Conservation (phyloP, 2,797 vertebrate species). For the Petrocephalus sullivani region DNA sequence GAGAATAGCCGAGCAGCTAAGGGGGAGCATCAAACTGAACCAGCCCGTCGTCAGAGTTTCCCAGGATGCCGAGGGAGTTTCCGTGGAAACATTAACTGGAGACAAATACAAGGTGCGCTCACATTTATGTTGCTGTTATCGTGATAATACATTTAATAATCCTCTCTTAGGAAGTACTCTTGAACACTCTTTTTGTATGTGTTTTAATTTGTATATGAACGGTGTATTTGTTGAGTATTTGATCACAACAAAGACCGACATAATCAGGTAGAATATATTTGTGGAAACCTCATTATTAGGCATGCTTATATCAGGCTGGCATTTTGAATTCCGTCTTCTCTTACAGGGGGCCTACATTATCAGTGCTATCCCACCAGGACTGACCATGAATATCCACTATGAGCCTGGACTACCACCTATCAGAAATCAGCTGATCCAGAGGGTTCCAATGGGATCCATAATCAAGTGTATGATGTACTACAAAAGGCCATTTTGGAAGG, state of each 20-base stretch:
- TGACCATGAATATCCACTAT: constrained; percentile 68
- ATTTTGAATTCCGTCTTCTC: constrained; percentile 1
- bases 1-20: constrained; percentile 23
- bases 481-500: constrained; percentile 69
- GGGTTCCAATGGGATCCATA: constrained; percentile 70
- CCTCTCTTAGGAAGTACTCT: not conserved
- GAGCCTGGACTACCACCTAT: constrained; percentile 63
- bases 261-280: not conserved
- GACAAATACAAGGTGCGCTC: constrained; percentile 26
- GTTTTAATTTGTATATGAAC: not conserved
- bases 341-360: constrained; percentile 64
- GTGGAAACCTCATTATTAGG: not conserved
- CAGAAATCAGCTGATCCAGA: constrained; percentile 71
- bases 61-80: constrained; percentile 15
- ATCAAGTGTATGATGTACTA: constrained; percentile 79
- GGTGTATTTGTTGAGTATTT: not conserved
- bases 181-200: not conserved
- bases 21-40: constrained; percentile 19
- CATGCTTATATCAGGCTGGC: not conserved
- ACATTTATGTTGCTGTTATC: not conserved
- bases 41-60: constrained; percentile 23
- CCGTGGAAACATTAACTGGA: constrained; percentile 22
- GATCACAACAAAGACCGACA: not conserved
- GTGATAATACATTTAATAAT: not conserved
- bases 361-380: constrained; percentile 63